Conservation (phyloP, 2,888 invertebrate genomes). For the Amblyteles armatorius region DNA sequence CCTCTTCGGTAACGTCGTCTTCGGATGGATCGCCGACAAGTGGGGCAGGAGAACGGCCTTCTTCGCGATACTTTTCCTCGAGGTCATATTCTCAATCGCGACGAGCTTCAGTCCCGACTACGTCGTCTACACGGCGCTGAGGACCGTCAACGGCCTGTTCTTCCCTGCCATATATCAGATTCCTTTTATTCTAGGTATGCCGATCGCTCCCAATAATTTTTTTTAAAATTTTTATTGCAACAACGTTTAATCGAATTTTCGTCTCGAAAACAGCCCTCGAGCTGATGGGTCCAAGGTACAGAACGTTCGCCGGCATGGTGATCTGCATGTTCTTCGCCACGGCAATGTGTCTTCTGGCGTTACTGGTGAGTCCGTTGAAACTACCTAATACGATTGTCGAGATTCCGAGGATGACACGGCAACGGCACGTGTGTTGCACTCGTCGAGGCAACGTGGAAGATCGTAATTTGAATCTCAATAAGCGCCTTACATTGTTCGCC, state of each 20-base stretch:
- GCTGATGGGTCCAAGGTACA: constrained; percentile 88
- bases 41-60: constrained; percentile 88
- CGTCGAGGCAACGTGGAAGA: not conserved
- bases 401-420: not conserved
- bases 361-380: constrained; percentile 84
- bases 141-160: constrained; percentile 88
- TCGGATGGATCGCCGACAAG: constrained; percentile 90
- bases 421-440: constrained; percentile 25
- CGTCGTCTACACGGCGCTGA: constrained; percentile 86
- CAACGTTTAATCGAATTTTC: constrained; percentile 22
- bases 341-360: constrained; percentile 88
- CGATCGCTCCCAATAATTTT: not conserved
- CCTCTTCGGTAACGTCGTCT: constrained; percentile 88
- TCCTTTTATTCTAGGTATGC: constrained; percentile 88
- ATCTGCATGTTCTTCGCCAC: constrained; percentile 89
- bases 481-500: constrained; percentile 31
- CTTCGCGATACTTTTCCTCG: constrained; percentile 87
- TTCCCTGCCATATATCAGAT: constrained; percentile 89
- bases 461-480: constrained; percentile 37
- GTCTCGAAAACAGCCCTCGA: constrained; percentile 85
- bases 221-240: not conserved
- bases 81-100: constrained; percentile 87
- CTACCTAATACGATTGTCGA: not conserved
- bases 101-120: constrained; percentile 88
- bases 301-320: constrained; percentile 88